Evolutionary conservation across 92 coral and sea anemone genomes (phyloP).

Genomic region (Palythoa grandiflora): DNA sequence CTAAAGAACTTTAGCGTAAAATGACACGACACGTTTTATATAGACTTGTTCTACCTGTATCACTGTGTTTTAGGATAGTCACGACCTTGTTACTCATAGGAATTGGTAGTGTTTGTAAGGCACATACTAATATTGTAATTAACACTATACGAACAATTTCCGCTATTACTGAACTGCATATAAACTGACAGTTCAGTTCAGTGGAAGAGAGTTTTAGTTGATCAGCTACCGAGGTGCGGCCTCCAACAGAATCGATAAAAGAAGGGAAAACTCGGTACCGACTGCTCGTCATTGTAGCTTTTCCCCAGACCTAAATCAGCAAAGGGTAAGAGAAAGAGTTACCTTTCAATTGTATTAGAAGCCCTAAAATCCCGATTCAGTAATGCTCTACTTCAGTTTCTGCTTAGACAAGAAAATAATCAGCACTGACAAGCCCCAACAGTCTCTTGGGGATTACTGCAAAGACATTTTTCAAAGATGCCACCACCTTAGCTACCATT

Average conservation of each 20-base stretch:
- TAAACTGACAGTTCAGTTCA: background rate
- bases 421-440: too few species aligned
- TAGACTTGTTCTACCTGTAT: background rate
- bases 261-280: background rate
- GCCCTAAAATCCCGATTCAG: too few species aligned
- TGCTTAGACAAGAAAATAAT: too few species aligned
- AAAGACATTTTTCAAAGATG: too few species aligned
- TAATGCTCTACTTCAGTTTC: too few species aligned
- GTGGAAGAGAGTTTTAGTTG: too few species aligned
- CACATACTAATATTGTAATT: background rate
- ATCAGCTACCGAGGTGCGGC: too few species aligned
- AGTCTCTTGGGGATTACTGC: too few species aligned
- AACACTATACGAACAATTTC: constrained; percentile 2
- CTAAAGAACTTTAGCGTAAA: constrained; percentile 10
- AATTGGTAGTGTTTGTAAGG: background rate
- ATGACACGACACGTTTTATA: background rate
- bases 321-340: background rate
- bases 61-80: background rate
- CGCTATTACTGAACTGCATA: background rate
- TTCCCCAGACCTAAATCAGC: background rate
- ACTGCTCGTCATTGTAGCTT: background rate
- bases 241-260: background rate
- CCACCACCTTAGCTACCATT: too few species aligned
- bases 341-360: background rate
- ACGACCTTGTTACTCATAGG: background rate